Evolutionary conservation across 1,140 invertebrate species (phyloP).

Genomic region (Periplaneta americana): DNA sequence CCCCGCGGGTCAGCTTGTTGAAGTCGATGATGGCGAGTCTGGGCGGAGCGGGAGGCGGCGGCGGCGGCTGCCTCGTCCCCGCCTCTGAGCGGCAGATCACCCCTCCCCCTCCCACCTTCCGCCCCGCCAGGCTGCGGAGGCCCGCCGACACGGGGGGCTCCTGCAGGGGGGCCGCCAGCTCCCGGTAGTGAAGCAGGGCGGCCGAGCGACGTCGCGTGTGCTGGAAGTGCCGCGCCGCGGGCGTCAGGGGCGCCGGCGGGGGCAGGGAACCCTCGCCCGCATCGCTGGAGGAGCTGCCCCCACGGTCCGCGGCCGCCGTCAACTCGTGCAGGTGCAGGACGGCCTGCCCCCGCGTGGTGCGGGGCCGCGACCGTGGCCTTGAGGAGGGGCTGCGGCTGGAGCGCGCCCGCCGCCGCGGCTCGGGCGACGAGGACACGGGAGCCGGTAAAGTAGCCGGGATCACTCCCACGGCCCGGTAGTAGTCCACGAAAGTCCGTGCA

Average conservation of each 20-base stretch:
- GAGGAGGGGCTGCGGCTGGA: conserved; percentile 43
- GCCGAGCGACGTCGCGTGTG: neutral
- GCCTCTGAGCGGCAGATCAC: conserved; percentile 16
- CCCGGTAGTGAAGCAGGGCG: conserved; percentile 8
- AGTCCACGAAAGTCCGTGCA: conserved; percentile 68
- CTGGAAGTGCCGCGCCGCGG: conserved; percentile 1
- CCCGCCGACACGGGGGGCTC: conserved; percentile 1
- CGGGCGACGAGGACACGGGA: conserved; percentile 40
- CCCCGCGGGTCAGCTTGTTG: conserved; percentile 57
- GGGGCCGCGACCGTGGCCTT: conserved; percentile 28
- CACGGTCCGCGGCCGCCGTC: neutral
- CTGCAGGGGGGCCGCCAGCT: neutral
- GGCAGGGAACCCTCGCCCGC: neutral
- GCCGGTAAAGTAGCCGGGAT: conserved; percentile 50
- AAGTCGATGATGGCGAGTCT: conserved; percentile 66
- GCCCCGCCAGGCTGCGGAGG: conserved; percentile 17
- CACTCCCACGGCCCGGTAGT: conserved; percentile 68
- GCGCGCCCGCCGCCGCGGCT: conserved; percentile 41
- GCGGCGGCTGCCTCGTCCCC: conserved; percentile 12
- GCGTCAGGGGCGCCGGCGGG: neutral
- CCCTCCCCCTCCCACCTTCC: conserved; percentile 31
- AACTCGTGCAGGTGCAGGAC: neutral
- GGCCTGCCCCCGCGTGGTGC: neutral
- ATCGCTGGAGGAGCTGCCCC: neutral
- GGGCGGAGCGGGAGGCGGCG: conserved; percentile 42